These are phyloP conservation scores for Mythimna pallens DNA, from an alignment of 2,888 invertebrate species.

Conservation along the genomic window DNA sequence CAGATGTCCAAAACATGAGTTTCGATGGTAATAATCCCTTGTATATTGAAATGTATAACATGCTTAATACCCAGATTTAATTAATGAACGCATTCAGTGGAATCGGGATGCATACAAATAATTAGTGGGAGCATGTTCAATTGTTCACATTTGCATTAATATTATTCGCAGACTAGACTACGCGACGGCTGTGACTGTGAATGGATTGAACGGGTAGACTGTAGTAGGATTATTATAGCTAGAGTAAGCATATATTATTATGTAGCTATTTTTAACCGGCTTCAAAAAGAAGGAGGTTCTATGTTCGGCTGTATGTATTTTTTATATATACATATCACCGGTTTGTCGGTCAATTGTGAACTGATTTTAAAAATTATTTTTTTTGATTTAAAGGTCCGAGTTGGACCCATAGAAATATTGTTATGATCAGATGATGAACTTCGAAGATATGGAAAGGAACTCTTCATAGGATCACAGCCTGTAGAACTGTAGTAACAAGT, in stretches of 20 bases:
- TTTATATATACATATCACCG: too few relatives aligned
- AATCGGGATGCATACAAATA: conserved; percentile 47
- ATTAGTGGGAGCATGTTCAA: conserved; percentile 34
- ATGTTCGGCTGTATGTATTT: too few relatives aligned
- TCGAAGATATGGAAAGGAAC: too few relatives aligned
- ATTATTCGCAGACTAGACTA: conserved; percentile 24
- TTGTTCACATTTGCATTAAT: conserved; percentile 48
- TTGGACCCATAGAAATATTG: too few relatives aligned
- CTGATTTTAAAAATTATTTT: too few relatives aligned
- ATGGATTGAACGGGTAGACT: background rate
- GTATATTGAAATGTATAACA: conserved; percentile 22
- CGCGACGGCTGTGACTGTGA: background rate
- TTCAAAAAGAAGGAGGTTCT: too few relatives aligned
- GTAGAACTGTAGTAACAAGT: too few relatives aligned
- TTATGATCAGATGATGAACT: too few relatives aligned
- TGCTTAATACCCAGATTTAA: conserved; percentile 35
- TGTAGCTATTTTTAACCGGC: background rate
- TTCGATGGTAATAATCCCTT: background rate
- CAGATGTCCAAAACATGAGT: background rate
- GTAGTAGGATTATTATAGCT: background rate
- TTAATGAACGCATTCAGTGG: conserved; percentile 42
- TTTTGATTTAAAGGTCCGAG: too few relatives aligned
- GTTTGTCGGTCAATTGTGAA: too few relatives aligned
- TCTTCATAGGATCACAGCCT: too few relatives aligned
- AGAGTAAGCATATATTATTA: background rate